phyloP scores from a whole-genome alignment of 2,888 invertebrate species.

The Euzophera pinguis region DNA sequence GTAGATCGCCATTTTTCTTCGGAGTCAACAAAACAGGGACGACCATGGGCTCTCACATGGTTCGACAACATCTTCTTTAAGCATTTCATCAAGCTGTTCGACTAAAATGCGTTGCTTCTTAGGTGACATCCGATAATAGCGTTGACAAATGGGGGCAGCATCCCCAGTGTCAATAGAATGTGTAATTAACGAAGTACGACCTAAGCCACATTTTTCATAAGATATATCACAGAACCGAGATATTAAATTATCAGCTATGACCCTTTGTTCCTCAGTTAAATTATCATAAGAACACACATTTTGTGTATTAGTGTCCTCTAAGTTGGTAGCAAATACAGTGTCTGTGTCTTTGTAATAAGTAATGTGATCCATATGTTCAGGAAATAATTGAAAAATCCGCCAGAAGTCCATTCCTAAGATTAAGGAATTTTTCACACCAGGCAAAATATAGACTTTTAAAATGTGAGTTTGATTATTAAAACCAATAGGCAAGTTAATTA shows the following conservation, averaged over 20 bases:
- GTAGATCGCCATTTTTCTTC: not conserved
- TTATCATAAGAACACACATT: conserved; percentile 6
- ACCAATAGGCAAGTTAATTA: conserved; percentile 17
- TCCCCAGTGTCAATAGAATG: conserved; percentile 17
- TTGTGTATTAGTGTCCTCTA: not conserved
- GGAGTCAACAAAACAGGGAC: not conserved
- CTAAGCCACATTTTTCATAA: conserved; percentile 21
- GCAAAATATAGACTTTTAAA: conserved; percentile 18
- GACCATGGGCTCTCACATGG: not conserved
- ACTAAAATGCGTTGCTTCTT: conserved; percentile 22
- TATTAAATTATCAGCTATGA: conserved; percentile 19
- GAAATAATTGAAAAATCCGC: conserved; percentile 17
- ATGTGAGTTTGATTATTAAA: conserved; percentile 14
- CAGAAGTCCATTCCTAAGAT: conserved; percentile 23
- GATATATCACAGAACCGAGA: conserved; percentile 20
- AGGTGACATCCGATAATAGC: conserved; percentile 28
- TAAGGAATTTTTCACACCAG: conserved; percentile 10
- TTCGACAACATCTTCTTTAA: not conserved
- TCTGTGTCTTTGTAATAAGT: not conserved
- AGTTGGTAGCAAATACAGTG: not conserved
- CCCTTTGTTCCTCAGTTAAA: conserved; percentile 8
- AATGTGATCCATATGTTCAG: conserved; percentile 11
- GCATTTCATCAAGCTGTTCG: not conserved
- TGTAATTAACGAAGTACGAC: conserved; percentile 21
- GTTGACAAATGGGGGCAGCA: conserved; percentile 25